Conservation (phyloP, 2,113 vertebrate genomes). For the Aplodontia rufa region DNA sequence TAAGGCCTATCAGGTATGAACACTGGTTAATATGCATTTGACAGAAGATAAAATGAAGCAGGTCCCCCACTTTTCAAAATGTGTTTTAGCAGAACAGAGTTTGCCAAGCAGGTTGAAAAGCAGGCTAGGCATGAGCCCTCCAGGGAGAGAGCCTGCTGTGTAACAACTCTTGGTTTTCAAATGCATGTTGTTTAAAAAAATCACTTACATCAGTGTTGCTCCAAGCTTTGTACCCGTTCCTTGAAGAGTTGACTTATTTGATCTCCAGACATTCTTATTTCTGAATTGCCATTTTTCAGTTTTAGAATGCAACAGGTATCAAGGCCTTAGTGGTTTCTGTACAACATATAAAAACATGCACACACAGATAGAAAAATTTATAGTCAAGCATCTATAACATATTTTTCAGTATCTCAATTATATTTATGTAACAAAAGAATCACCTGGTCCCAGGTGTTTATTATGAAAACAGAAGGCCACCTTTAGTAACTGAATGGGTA, state of each 20-base stretch:
- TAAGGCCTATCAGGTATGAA: not conserved
- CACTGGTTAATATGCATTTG: not conserved
- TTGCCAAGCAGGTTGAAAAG: not conserved
- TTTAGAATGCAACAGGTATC: not conserved
- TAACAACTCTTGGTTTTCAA: not conserved
- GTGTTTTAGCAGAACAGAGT: constrained; percentile 17
- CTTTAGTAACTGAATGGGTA: not conserved
- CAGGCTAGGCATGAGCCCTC: not conserved
- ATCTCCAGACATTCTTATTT: not conserved
- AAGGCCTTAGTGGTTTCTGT: not conserved
- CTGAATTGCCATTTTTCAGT: not conserved
- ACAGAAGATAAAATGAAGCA: not conserved
- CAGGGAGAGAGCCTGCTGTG: not conserved
- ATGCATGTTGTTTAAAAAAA: not conserved
- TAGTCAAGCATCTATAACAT: not conserved
- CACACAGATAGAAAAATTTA: not conserved
- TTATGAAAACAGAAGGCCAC: not conserved
- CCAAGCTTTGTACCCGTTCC: not conserved
- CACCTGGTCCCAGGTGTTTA: not conserved
- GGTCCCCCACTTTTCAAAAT: not conserved
- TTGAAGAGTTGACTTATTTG: not conserved
- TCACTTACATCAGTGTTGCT: not conserved
- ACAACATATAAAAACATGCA: not conserved
- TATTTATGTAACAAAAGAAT: not conserved
- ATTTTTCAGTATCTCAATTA: not conserved